phyloP scores from a whole-genome alignment of 1,140 invertebrate genomes.

The Drosophila bocki region DNA sequence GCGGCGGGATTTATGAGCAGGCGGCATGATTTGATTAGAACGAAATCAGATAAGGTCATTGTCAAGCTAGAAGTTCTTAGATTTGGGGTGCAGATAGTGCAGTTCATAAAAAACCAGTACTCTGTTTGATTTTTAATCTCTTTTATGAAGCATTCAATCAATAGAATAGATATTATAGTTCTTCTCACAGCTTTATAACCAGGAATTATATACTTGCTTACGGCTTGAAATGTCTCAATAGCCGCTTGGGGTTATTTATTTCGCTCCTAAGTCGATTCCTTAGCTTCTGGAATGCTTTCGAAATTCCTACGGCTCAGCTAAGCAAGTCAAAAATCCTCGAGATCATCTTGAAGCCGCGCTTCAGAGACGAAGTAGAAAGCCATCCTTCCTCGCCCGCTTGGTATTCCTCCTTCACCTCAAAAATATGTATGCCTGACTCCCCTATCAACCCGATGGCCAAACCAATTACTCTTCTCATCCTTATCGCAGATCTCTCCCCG shows the following conservation, averaged over 20 bases:
- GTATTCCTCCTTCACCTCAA: constrained; percentile 15
- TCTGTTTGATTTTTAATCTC: no score
- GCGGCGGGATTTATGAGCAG: constrained; percentile 59
- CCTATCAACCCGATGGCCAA: constrained; percentile 35
- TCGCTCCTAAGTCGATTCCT: constrained; percentile 6
- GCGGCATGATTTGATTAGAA: constrained; percentile 46
- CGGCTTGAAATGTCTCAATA: not conserved
- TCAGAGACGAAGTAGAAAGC: constrained; percentile 8
- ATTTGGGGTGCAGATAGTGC: constrained; percentile 4
- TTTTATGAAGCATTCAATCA: not conserved
- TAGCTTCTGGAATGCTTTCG: not conserved
- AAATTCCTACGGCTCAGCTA: not conserved
- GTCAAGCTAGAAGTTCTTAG: not conserved
- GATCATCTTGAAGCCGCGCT: constrained; percentile 26
- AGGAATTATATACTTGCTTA: no score
- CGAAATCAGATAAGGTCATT: constrained; percentile 25
- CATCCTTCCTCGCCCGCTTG: constrained; percentile 3
- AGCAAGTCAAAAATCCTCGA: constrained; percentile 12
- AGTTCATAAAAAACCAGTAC: not conserved
- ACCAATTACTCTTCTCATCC: constrained; percentile 50
- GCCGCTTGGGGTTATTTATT: not conserved
- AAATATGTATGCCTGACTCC: constrained; percentile 43
- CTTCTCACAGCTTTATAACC: no score
- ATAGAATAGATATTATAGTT: not conserved
- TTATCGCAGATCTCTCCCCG: constrained; percentile 46